Conservation (phyloP, 2,113 vertebrate species). For the Ciconia boyciana region DNA sequence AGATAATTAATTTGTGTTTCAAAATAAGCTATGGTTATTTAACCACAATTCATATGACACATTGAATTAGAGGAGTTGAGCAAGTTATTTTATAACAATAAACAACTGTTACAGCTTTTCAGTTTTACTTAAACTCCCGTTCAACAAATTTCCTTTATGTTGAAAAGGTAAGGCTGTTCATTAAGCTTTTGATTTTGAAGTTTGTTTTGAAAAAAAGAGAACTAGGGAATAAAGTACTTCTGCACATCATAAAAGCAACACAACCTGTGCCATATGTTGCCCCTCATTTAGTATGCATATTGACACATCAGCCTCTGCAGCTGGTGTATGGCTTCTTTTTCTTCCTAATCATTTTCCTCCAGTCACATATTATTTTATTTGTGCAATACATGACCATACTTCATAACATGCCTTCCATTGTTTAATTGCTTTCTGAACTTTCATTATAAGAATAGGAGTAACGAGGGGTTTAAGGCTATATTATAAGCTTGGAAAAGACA, state of each 20-base stretch:
- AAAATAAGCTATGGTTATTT: slow-evolving; percentile 76
- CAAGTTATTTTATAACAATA: slow-evolving; percentile 65
- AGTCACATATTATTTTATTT: background rate
- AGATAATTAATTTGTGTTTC: slow-evolving; percentile 82
- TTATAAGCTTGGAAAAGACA: background rate
- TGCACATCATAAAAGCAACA: background rate
- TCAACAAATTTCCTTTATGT: background rate
- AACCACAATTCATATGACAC: slow-evolving; percentile 70
- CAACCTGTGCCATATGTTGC: background rate
- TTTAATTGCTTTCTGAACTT: background rate
- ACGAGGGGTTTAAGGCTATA: background rate
- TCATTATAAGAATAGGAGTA: background rate
- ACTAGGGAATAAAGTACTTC: background rate
- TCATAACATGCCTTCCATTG: background rate
- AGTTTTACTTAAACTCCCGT: slow-evolving; percentile 42
- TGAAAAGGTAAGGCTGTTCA: background rate
- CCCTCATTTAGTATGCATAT: background rate
- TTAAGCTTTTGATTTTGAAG: slow-evolving; percentile 36
- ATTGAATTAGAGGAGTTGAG: slow-evolving; percentile 65
- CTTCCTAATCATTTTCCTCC: background rate
- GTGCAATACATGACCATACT: background rate
- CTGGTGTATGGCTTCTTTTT: background rate
- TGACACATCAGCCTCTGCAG: background rate
- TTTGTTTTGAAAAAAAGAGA: background rate
- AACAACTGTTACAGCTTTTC: slow-evolving; percentile 55